Evolutionary conservation across 2,797 vertebrate species (phyloP).

Genomic region (Allobates femoralis): DNA sequence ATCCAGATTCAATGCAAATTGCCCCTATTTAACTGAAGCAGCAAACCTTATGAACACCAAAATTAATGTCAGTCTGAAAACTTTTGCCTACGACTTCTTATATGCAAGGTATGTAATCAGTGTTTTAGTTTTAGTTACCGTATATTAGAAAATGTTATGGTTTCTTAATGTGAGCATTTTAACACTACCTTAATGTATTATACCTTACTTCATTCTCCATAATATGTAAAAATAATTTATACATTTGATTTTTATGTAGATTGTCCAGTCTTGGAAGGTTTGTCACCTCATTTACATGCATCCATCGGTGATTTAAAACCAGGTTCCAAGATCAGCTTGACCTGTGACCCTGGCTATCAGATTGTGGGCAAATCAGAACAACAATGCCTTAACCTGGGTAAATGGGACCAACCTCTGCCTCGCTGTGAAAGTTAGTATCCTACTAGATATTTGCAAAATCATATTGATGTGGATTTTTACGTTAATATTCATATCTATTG

Average conservation of each 20-base stretch:
- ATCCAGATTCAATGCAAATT: too few species aligned
- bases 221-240: background rate
- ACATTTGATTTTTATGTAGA: conserved; percentile 75
- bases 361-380: conserved; percentile 91
- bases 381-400: conserved; percentile 89
- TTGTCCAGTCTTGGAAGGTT: conserved; percentile 86
- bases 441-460: background rate
- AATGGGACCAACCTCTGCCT: conserved; percentile 91
- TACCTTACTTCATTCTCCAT: background rate
- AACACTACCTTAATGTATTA: background rate
- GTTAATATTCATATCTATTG: background rate
- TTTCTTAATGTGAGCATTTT: background rate
- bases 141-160: too few species aligned
- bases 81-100: too few species aligned
- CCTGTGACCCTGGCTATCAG: conserved; percentile 93
- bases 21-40: too few species aligned
- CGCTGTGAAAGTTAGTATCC: conserved; percentile 91
- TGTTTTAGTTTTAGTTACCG: too few species aligned
- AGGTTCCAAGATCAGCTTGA: conserved; percentile 88
- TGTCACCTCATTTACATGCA: conserved; percentile 81
- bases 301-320: conserved; percentile 83
- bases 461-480: background rate
- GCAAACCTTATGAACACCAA: too few species aligned
- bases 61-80: too few species aligned
- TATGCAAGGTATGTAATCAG: too few species aligned